Evolutionary conservation across 2,797 vertebrate species (phyloP).

Genomic region (Loris lydekkerianus): DNA sequence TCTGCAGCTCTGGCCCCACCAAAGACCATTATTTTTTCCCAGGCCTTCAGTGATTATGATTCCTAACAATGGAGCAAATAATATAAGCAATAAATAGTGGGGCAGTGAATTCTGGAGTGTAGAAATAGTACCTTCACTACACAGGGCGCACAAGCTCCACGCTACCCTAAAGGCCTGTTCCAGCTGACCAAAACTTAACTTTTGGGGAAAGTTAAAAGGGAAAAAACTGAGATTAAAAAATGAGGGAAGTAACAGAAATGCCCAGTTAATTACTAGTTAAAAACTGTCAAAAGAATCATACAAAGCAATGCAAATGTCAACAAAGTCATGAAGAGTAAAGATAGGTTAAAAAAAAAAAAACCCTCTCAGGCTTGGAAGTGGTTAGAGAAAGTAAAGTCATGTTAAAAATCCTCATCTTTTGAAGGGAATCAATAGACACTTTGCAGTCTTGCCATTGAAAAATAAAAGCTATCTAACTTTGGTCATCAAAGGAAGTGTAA

Average conservation of each 20-base stretch:
- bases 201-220: not conserved
- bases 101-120: not conserved
- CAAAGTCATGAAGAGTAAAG: not conserved
- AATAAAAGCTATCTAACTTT: not conserved
- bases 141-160: not conserved
- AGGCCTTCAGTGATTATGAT: not conserved
- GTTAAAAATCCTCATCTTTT: constrained; percentile 3
- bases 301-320: constrained; percentile 3
- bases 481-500: not conserved
- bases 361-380: not conserved
- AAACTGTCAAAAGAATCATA: not conserved
- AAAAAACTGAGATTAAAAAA: not conserved
- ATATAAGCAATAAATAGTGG: not conserved
- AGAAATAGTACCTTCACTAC: not conserved
- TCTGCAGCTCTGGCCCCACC: not conserved
- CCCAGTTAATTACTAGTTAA: not conserved
- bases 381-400: not conserved
- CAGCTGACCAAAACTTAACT: not conserved
- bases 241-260: not conserved
- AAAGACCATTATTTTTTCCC: not conserved
- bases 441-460: constrained; percentile 22
- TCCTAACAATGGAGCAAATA: not conserved
- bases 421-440: not conserved
- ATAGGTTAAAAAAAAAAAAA: not conserved
- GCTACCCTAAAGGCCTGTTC: not conserved